Conservation (phyloP, 2,113 vertebrate genomes). For the Caretta caretta region DNA sequence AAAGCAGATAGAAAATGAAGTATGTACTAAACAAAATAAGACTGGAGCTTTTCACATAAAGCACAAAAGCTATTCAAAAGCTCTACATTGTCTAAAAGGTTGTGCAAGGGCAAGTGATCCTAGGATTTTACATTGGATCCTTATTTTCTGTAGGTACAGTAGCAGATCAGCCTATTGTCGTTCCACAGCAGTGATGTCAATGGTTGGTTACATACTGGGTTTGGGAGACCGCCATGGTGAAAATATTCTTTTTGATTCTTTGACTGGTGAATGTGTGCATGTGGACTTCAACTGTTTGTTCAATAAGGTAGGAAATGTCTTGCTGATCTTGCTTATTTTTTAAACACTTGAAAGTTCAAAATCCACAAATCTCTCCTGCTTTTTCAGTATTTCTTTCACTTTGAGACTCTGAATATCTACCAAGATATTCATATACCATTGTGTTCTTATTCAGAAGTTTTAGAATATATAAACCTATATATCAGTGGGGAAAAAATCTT, state of each 20-base stretch:
- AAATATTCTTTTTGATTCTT: constrained; percentile 97
- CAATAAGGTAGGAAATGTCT: constrained; percentile 88
- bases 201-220: constrained; percentile 98
- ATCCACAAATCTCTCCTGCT: neutral
- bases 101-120: neutral
- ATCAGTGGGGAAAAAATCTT: neutral
- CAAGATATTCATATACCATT: neutral
- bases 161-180: constrained; percentile 96
- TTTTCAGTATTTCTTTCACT: rapidly evolving
- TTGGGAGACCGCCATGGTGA: constrained; percentile 97
- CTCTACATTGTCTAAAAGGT: neutral
- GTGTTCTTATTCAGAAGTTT: neutral
- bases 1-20: neutral
- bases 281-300: constrained; percentile 99
- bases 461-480: neutral
- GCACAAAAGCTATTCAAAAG: neutral
- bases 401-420: neutral
- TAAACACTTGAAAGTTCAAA: neutral
- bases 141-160: constrained; percentile 87
- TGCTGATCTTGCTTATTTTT: neutral
- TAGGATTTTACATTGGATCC: neutral
- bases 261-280: constrained; percentile 96
- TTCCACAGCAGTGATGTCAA: constrained; percentile 97
- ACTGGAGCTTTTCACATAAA: neutral
- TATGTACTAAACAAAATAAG: neutral